Evolutionary conservation across 2,113 vertebrate genomes (phyloP), one percentile per base, ranked within the genome.

Genomic region (Sinocyclocheilus anophthalmus): DNA sequence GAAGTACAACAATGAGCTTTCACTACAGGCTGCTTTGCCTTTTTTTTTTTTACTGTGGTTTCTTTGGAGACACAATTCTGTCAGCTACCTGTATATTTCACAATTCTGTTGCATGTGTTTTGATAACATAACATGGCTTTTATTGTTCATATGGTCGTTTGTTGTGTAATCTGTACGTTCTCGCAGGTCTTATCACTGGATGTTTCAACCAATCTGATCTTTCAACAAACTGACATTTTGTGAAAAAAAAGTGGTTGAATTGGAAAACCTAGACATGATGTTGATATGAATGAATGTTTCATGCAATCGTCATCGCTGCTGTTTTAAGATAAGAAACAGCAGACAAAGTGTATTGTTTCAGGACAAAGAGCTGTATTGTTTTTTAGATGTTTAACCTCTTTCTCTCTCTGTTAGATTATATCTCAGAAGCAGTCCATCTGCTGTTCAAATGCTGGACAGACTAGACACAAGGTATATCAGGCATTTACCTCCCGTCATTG

Each of bases 401-500:
- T 82, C 63, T 83, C 33, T 57, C 45, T 33, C 30, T 84, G 50
- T 8, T 57, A 89, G 88, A 86, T 89, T 87, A 76, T 83, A 87
- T 91, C 90, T 50, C 69, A 57, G 75, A 81, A 82, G 85, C 89
- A 84, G 37, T 61, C 83, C 86, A 76, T 85, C 82, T 59, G 57
- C 50, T 76, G 81, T 42, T 81, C 87, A 50, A 80, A 85, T 63
- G 30, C 81, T 1, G 84, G 72, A 61, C 59, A 83, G 63, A 69
- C 81, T 26, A 85, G 82, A 76, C 85, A 77, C n/a, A 85, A 89
- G 89, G 90, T 89, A 90, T 82, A 77, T 67, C 48, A 48, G n/a
- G 39, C 76, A 9, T 63, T 85, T 85, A 57, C 55, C 30, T 70
- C n/a, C 50, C 2, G 0, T 76, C 10, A 26, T 78, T 53, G 69